Base-by-base conservation (phyloP, 1,140 invertebrate species). In the Lepidotrigona ventralis region DNA sequence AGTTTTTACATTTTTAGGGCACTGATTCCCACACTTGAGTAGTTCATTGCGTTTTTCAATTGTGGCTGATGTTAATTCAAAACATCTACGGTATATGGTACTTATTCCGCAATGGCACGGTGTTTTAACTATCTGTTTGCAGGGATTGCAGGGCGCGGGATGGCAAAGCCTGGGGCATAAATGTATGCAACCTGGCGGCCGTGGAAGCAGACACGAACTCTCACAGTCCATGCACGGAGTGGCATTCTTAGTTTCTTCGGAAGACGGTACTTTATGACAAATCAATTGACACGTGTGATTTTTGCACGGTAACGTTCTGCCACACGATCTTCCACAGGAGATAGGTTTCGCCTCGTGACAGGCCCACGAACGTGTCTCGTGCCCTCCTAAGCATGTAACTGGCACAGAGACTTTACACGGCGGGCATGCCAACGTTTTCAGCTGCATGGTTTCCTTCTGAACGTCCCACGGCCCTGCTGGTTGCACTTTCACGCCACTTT, bases 71-170 rank as follows among this genome's bases (percentile, higher is more conserved):
- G 95, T 95, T 89, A 97, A 95, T 87, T 97, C 95, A 58, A 92
- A 92, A 90, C 98, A 99, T 46, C 95, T 93, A 64, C 98, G 94
- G 85, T 97, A 97, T 21, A 97, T 92, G 69, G 97, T 95, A 77
- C 96, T 96, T 4, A 97, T 94, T 1, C 96, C 95, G 91, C 98
- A 99, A 91, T 98, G 97, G 87, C 98, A 99, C 58, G 95, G 94
- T 69, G 96, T 94, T 88, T 96, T 95, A 26, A 98, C 94, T 89
- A 97, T 95, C 81, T 96, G 95, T 66, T 95, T 95, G 92, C 98
- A 99, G 0, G 95, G 95, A 6, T 94, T 94, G 90, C 97, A 97
- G 0, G 94, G 93, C 2, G 95, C 95, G 23, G 96, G 95, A 92
- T 99, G 98, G 91, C 98, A 99, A 3, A 95, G 93, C 78, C 95